phyloP scores from a whole-genome alignment of 1,140 invertebrate species.

The Fopius arisanus region DNA sequence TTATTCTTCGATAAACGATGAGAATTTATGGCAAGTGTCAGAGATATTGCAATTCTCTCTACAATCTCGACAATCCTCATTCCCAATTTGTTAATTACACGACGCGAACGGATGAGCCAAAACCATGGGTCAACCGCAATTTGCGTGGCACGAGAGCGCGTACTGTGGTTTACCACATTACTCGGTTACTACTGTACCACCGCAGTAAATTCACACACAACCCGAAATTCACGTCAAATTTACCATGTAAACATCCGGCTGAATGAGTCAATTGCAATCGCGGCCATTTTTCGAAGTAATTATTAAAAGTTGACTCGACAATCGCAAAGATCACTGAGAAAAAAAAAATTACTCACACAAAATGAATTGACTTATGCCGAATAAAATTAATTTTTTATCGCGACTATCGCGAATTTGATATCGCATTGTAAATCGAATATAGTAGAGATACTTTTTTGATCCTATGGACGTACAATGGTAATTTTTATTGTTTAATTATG shows the following conservation, averaged over 20 bases:
- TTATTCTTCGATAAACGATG: not conserved
- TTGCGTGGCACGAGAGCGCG: not conserved
- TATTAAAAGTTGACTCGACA: not conserved
- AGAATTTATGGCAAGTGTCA: not conserved
- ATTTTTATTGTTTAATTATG: too few species aligned
- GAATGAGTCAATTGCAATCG: not conserved
- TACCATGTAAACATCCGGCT: not conserved
- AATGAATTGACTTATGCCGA: too few species aligned
- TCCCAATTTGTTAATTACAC: conserved; percentile 4
- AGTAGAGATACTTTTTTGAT: too few species aligned
- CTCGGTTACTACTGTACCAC: conserved; percentile 7
- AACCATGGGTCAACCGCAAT: conserved; percentile 12
- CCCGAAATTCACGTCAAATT: not conserved
- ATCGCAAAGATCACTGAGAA: not conserved
- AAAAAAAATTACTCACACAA: not conserved
- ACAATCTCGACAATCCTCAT: not conserved
- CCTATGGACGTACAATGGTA: too few species aligned
- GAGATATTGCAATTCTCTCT: not conserved
- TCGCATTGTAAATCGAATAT: too few species aligned
- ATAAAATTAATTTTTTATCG: too few species aligned
- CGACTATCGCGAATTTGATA: too few species aligned
- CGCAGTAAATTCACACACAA: not conserved
- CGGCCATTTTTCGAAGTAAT: too few species aligned
- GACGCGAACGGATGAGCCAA: not conserved
- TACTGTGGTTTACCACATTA: conserved; percentile 6